phyloP scores from a whole-genome alignment of 2,797 vertebrate genomes.

The Crax fasciolata region DNA sequence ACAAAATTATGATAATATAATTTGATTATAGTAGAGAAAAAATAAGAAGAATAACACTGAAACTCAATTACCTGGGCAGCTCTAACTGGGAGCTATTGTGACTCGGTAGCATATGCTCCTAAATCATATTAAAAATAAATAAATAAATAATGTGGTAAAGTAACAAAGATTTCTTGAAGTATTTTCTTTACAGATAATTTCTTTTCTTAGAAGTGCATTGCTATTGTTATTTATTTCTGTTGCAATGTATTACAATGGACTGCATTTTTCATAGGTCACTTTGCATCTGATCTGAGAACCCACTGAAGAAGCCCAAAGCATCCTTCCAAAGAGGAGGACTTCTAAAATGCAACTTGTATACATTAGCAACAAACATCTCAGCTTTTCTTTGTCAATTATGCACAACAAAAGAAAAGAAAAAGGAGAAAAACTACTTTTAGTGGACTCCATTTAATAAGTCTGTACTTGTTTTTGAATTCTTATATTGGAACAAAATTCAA shows the following conservation, averaged over 20 bases:
- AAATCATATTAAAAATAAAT: constrained; percentile 67
- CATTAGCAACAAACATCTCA: neutral
- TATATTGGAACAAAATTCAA: neutral
- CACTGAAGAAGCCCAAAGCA: neutral
- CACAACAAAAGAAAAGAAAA: neutral
- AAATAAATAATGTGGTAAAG: neutral
- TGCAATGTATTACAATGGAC: constrained; percentile 3
- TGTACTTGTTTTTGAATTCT: neutral
- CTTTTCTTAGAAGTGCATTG: neutral
- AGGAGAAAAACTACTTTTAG: neutral
- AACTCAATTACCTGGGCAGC: constrained; percentile 72
- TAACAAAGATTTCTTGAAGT: constrained; percentile 27
- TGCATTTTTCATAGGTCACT: neutral
- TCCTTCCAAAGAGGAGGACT: neutral
- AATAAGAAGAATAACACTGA: constrained; percentile 73
- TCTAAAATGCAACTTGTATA: neutral
- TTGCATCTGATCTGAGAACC: constrained; percentile 10
- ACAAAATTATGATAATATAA: constrained; percentile 88
- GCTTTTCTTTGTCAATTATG: neutral
- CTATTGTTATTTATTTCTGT: neutral
- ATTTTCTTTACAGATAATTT: constrained; percentile 35
- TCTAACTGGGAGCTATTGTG: constrained; percentile 65
- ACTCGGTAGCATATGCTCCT: constrained; percentile 56
- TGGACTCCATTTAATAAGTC: neutral
- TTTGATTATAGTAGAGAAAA: constrained; percentile 84